Evolutionary conservation across 1,140 invertebrate species (phyloP).

Genomic region (Chironomus striatipennis): DNA sequence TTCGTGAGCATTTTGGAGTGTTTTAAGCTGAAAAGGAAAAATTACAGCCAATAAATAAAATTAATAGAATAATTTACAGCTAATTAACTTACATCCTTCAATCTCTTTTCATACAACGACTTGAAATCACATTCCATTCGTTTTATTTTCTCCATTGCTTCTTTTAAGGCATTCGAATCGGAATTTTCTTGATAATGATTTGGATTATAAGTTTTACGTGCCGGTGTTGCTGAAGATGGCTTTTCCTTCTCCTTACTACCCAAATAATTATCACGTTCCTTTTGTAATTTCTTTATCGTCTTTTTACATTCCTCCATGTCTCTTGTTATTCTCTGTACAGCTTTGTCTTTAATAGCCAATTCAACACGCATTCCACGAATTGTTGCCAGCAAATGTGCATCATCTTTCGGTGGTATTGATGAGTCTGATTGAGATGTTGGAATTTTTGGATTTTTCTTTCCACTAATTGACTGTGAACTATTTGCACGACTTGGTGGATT

Average conservation of each 20-base stretch:
- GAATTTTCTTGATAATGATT: conserved; percentile 44
- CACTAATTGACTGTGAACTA: conserved; percentile 1
- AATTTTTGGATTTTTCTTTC: conserved; percentile 32
- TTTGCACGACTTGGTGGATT: conserved; percentile 24
- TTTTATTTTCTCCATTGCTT: conserved; percentile 51
- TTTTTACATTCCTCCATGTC: conserved; percentile 66
- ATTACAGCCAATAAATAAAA: conserved; percentile 24
- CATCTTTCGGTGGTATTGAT: conserved; percentile 49
- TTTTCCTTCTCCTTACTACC: conserved; percentile 38
- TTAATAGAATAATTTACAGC: neutral
- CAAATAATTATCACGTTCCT: conserved; percentile 49
- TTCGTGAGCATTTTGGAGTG: conserved; percentile 67
- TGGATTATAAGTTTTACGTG: conserved; percentile 42
- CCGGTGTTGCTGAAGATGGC: conserved; percentile 36
- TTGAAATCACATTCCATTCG: conserved; percentile 54
- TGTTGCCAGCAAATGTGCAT: conserved; percentile 64
- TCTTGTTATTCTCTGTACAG: conserved; percentile 55
- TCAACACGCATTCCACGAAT: conserved; percentile 67
- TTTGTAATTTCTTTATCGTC: conserved; percentile 62
- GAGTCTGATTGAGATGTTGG: conserved; percentile 38
- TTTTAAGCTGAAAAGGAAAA: conserved; percentile 51
- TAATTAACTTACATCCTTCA: conserved; percentile 58
- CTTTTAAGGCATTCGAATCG: conserved; percentile 49
- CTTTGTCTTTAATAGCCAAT: conserved; percentile 60
- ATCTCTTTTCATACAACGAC: conserved; percentile 59